These are phyloP conservation scores for Subanguina moxae DNA, from an alignment of 1,140 invertebrate genomes.

Conservation along the genomic window DNA sequence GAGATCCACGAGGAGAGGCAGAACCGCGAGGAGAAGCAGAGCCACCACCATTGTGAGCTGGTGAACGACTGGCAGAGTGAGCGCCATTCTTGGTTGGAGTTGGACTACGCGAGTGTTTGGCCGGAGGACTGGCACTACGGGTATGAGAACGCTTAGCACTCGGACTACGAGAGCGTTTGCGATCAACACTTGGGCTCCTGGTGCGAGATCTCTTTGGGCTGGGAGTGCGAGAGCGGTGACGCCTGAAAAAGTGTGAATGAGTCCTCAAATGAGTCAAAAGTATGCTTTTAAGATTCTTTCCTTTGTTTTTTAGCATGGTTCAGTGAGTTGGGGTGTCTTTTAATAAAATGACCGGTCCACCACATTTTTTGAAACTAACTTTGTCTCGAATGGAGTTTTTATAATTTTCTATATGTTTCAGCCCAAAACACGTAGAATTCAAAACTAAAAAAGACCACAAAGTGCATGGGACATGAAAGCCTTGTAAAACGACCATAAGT, in stretches of 20 bases:
- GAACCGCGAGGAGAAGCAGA: background rate
- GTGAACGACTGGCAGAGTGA: constrained; percentile 21
- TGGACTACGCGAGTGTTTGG: constrained; percentile 20
- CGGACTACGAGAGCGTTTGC: constrained; percentile 7
- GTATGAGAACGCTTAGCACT: constrained; percentile 11
- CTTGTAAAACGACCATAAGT: too few relatives aligned
- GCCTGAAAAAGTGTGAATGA: constrained; percentile 18
- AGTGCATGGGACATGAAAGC: too few relatives aligned
- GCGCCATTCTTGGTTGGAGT: background rate
- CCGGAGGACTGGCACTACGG: constrained; percentile 12
- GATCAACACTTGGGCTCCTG: constrained; percentile 14
- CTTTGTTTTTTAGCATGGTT: too few relatives aligned
- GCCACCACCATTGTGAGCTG: constrained; percentile 14
- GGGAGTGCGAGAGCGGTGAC: constrained; percentile 12
- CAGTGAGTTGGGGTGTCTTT: too few relatives aligned
- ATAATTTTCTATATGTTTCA: too few relatives aligned
- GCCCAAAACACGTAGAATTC: too few relatives aligned
- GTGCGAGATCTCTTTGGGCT: constrained; percentile 16
- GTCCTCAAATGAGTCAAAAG: background rate
- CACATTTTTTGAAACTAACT: too few relatives aligned
- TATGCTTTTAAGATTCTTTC: background rate
- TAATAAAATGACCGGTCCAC: too few relatives aligned
- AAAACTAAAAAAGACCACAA: background rate
- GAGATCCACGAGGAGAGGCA: background rate
- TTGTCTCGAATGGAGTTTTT: too few relatives aligned